These are phyloP conservation scores for Aythya baeri DNA, from an alignment of 2,113 vertebrate genomes.

Conservation along the genomic window DNA sequence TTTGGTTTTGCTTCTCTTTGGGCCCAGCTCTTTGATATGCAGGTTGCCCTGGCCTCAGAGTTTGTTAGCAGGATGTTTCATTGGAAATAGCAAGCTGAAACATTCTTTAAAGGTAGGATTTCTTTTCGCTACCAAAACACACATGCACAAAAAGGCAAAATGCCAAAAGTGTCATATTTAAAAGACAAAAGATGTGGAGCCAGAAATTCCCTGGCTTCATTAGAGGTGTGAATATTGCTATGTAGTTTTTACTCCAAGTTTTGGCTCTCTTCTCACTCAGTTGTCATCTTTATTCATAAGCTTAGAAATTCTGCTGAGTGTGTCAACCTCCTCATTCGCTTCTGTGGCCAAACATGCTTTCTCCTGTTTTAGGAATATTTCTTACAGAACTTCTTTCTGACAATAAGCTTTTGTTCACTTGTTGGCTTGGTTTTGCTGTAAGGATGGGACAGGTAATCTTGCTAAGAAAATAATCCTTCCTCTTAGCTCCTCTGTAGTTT, in stretches of 20 bases:
- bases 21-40: background rate
- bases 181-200: slow-evolving; percentile 17
- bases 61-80: background rate
- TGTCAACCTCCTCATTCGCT: background rate
- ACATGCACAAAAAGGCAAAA: slow-evolving; percentile 2
- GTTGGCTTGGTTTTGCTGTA: background rate
- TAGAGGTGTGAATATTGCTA: slow-evolving; percentile 49
- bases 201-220: slow-evolving; percentile 49
- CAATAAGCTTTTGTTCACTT: background rate
- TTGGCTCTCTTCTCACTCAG: slow-evolving; percentile 12
- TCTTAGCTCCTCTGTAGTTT: background rate
- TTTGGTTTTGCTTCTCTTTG: background rate
- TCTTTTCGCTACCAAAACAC: slow-evolving; percentile 6
- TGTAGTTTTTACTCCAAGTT: slow-evolving; percentile 22
- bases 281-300: slow-evolving; percentile 37
- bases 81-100: background rate
- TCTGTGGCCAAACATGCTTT: background rate
- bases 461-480: background rate
- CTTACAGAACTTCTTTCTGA: background rate
- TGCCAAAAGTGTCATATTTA: slow-evolving; percentile 39
- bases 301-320: slow-evolving; percentile 40
- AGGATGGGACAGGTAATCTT: background rate
- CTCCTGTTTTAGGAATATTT: background rate
- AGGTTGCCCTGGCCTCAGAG: background rate
- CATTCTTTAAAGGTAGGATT: background rate